phyloP scores from a whole-genome alignment of 1,140 invertebrate genomes.

The Holotrichia oblita region DNA sequence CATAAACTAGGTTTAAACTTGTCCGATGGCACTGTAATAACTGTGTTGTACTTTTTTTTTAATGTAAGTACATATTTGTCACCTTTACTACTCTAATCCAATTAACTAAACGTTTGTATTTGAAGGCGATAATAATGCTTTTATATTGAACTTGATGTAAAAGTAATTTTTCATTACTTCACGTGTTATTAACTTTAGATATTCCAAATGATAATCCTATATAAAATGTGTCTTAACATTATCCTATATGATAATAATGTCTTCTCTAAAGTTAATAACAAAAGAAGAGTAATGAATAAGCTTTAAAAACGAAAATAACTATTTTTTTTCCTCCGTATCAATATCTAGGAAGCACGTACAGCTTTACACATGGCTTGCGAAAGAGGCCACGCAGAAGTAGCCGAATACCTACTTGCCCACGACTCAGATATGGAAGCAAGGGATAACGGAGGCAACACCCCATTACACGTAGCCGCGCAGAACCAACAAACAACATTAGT shows the following conservation, averaged over 20 bases:
- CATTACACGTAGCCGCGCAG: slow-evolving; percentile 82
- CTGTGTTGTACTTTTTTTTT: background rate
- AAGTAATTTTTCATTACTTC: no score
- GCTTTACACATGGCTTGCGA: slow-evolving; percentile 80
- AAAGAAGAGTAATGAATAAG: no score
- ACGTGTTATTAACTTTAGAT: no score
- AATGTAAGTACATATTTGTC: slow-evolving; percentile 36
- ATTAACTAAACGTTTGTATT: no score
- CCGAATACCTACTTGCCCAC: slow-evolving; percentile 70
- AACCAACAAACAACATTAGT: slow-evolving; percentile 81
- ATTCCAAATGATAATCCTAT: no score
- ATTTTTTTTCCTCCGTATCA: slow-evolving; percentile 17
- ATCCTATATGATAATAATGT: no score
- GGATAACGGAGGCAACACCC: slow-evolving; percentile 81
- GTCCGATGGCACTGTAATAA: no score
- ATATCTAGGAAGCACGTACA: slow-evolving; percentile 71
- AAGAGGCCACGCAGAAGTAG: slow-evolving; percentile 74
- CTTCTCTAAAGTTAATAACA: no score
- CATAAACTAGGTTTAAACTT: no score
- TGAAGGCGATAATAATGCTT: background rate
- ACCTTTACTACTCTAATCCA: no score
- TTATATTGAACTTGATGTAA: background rate
- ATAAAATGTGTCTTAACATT: no score
- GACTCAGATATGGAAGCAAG: slow-evolving; percentile 68
- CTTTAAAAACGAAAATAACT: no score